These are phyloP conservation scores for Diorhabda carinulata DNA, from an alignment of 1,140 invertebrate species.

Conservation along the genomic window DNA sequence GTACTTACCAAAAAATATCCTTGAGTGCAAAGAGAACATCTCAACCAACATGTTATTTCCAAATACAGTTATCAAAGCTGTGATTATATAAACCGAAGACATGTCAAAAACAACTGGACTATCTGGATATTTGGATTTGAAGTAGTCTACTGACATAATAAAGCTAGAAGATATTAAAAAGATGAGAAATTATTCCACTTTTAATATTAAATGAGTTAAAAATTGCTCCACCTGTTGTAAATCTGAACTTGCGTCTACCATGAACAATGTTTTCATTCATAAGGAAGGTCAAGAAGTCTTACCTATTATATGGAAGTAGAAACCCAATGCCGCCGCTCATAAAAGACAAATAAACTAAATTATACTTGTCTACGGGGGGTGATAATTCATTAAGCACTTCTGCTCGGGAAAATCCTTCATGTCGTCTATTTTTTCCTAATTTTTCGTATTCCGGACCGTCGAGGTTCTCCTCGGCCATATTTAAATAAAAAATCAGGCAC, in stretches of 20 bases:
- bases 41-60: slow-evolving; percentile 83
- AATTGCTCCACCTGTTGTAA: background rate
- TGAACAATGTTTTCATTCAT: background rate
- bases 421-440: slow-evolving; percentile 54
- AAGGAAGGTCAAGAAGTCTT: slow-evolving; percentile 21
- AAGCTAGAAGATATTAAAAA: slow-evolving; percentile 57
- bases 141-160: slow-evolving; percentile 86
- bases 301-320: slow-evolving; percentile 88
- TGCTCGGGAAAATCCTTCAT: slow-evolving; percentile 50
- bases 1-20: slow-evolving; percentile 77
- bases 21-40: slow-evolving; percentile 72
- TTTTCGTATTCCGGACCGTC: slow-evolving; percentile 44
- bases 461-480: slow-evolving; percentile 31
- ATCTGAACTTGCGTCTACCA: background rate
- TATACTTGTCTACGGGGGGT: slow-evolving; percentile 71
- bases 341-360: slow-evolving; percentile 75
- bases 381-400: slow-evolving; percentile 55
- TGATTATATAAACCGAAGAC: slow-evolving; percentile 83
- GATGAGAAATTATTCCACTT: background rate
- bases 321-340: slow-evolving; percentile 85
- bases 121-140: slow-evolving; percentile 76
- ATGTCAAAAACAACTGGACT: slow-evolving; percentile 88
- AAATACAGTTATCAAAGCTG: slow-evolving; percentile 80
- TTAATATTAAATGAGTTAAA: no score
- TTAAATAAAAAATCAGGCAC: background rate